These are phyloP conservation scores for Drosophila parvula DNA, from an alignment of 1,140 invertebrate genomes.

Conservation along the genomic window DNA sequence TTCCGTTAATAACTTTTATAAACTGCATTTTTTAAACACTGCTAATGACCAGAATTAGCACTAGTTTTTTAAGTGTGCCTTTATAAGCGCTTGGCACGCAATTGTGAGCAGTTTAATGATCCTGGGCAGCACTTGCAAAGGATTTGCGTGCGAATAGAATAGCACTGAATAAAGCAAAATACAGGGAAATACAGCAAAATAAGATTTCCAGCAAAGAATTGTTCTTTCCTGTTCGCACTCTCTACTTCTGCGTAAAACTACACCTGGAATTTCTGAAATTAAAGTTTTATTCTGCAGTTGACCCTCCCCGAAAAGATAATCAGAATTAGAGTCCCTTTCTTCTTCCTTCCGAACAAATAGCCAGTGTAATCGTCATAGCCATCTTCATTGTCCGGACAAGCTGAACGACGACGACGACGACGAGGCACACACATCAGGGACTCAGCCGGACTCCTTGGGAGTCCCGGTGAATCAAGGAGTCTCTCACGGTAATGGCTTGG, in stretches of 20 bases:
- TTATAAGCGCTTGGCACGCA: slow-evolving; percentile 44
- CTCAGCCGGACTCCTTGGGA: neutral
- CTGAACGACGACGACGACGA: slow-evolving; percentile 19
- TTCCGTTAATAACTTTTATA: neutral
- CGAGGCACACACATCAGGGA: slow-evolving; percentile 12
- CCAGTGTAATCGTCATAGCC: slow-evolving; percentile 33
- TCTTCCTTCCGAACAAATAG: slow-evolving; percentile 33
- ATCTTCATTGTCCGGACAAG: slow-evolving; percentile 46
- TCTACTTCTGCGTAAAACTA: slow-evolving; percentile 10
- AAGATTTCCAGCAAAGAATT: neutral
- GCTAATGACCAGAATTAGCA: slow-evolving; percentile 5
- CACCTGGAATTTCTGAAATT: slow-evolving; percentile 21
- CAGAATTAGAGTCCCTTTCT: slow-evolving; percentile 22
- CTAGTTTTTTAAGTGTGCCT: slow-evolving; percentile 12
- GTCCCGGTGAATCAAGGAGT: slow-evolving; percentile 21
- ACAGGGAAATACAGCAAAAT: neutral
- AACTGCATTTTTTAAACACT: neutral
- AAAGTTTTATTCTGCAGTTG: slow-evolving; percentile 14
- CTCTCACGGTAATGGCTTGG: slow-evolving; percentile 71
- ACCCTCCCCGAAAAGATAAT: slow-evolving; percentile 26
- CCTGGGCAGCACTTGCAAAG: slow-evolving; percentile 44
- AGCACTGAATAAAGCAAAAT: slow-evolving; percentile 14
- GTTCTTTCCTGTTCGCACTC: too few species aligned
- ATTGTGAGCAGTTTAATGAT: slow-evolving; percentile 61
- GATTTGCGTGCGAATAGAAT: slow-evolving; percentile 25